Evolutionary conservation across 2,888 invertebrate species (phyloP).

Genomic region (Cataglyphis rosenhaueri): DNA sequence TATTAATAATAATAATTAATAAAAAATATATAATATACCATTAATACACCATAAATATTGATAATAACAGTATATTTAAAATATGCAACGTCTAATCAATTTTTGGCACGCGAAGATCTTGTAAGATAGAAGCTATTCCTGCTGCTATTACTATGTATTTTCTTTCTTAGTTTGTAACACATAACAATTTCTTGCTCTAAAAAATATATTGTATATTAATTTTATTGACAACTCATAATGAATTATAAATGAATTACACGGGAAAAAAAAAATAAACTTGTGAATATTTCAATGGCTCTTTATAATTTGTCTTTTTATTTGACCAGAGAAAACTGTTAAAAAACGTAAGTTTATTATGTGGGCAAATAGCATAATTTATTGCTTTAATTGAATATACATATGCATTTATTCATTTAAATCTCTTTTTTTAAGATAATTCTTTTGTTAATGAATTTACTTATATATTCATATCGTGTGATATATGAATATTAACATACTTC

Average conservation of each 20-base stretch:
- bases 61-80: slow-evolving; percentile 72
- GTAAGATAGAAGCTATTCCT: slow-evolving; percentile 85
- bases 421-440: neutral
- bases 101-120: slow-evolving; percentile 84
- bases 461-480: slow-evolving; percentile 9
- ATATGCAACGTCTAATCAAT: slow-evolving; percentile 73
- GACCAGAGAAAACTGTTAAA: slow-evolving; percentile 6
- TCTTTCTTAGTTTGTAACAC: slow-evolving; percentile 83
- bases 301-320: slow-evolving; percentile 34
- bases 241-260: slow-evolving; percentile 83
- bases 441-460: slow-evolving; percentile 32
- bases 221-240: slow-evolving; percentile 84
- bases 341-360: neutral
- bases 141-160: slow-evolving; percentile 83
- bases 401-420: neutral
- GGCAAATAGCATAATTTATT: slow-evolving; percentile 10
- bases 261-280: slow-evolving; percentile 78
- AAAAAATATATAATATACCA: slow-evolving; percentile 73
- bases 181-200: slow-evolving; percentile 83
- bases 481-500: slow-evolving; percentile 26
- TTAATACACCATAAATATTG: slow-evolving; percentile 70
- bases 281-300: slow-evolving; percentile 73
- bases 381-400: slow-evolving; percentile 4
- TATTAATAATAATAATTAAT: slow-evolving; percentile 74
- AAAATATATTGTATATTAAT: slow-evolving; percentile 85